Base-by-base conservation (phyloP, 2,888 invertebrate species). In the Galerucella nymphaeae region DNA sequence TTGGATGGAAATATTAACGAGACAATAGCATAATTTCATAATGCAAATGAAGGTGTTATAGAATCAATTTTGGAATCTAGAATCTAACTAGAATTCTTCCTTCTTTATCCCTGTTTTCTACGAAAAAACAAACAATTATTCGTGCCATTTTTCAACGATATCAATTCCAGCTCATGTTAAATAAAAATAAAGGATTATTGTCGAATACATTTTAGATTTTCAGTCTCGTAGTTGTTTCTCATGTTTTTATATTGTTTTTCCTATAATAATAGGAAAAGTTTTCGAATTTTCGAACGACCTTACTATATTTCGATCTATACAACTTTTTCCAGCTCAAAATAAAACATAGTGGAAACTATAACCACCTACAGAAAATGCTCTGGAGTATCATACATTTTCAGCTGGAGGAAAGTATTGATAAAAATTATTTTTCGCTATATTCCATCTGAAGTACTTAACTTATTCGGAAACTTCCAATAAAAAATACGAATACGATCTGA, bases 231-330 rank as follows among this genome's bases (percentile, higher is more conserved):
- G 53, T 53, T 53, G 16, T 18, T 53, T 53, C 16, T 18, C 53
- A 53, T 53, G 53, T 18, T 16, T 9, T 50, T 53, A 10, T 53
- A 53, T 53, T 18, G 18, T 53, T 53, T 45, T 53, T 16, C 53
- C 16, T 53, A 53, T n/a, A 53, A 53, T 53, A 53, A 53, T 53
- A 53, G 53, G 53, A 53, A 53, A 53, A 53, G 53, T 53, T 53
- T 53, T 16, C 18, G 10, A 18, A 10, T 53, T 53, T 16, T 16
- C 53, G 9, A 53, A 16, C 53, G 18, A 18, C 18, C 48, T n/a
- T 18, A 18, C 18, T 53, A 53, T 53, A 53, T 53, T 18, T 53
- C 18, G 18, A 10, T 53, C 16, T 53, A 18, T 53, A 18, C 53
- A 18, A 53, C 53, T 53, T 16, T 16, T 16, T 16, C 53, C 53